Conservation (phyloP, 2,888 invertebrate species). For the Agonopterix heracliana region DNA sequence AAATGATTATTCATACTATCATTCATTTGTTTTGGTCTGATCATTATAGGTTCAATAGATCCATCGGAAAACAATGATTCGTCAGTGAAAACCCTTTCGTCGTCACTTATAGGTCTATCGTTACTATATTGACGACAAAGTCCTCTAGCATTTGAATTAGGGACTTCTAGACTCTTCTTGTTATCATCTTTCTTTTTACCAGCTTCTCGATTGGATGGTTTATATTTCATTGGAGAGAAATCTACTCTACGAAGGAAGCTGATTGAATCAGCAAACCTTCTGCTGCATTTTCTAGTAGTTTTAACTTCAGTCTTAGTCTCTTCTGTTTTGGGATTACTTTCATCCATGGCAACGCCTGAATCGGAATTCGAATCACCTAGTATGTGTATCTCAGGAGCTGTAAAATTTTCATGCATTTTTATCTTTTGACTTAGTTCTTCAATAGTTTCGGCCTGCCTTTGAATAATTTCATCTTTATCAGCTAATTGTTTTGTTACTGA, state of each 20-base stretch:
- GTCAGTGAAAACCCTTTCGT: constrained; percentile 40
- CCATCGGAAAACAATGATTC: constrained; percentile 51
- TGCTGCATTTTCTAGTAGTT: constrained; percentile 56
- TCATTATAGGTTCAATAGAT: constrained; percentile 41
- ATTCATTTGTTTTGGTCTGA: constrained; percentile 57
- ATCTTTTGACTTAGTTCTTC: constrained; percentile 53
- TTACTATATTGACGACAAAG: constrained; percentile 45
- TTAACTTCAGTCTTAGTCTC: constrained; percentile 47
- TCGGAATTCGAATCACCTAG: constrained; percentile 66
- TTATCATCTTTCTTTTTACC: constrained; percentile 59
- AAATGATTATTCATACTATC: constrained; percentile 71
- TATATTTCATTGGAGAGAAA: constrained; percentile 69
- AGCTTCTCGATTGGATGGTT: constrained; percentile 48
- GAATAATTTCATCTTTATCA: constrained; percentile 59
- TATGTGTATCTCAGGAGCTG: constrained; percentile 52
- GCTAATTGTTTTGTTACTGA: constrained; percentile 55
- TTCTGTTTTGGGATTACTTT: constrained; percentile 38
- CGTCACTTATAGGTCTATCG: constrained; percentile 56
- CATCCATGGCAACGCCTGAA: constrained; percentile 64
- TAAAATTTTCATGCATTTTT: constrained; percentile 34
- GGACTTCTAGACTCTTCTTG: constrained; percentile 53
- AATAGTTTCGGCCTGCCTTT: constrained; percentile 51
- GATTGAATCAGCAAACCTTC: constrained; percentile 64
- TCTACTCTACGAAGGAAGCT: constrained; percentile 65
- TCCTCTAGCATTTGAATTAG: constrained; percentile 34